phyloP scores from a whole-genome alignment of 37 sponge, comb jelly and placozoan genomes.

The Eunapius fragilis region DNA sequence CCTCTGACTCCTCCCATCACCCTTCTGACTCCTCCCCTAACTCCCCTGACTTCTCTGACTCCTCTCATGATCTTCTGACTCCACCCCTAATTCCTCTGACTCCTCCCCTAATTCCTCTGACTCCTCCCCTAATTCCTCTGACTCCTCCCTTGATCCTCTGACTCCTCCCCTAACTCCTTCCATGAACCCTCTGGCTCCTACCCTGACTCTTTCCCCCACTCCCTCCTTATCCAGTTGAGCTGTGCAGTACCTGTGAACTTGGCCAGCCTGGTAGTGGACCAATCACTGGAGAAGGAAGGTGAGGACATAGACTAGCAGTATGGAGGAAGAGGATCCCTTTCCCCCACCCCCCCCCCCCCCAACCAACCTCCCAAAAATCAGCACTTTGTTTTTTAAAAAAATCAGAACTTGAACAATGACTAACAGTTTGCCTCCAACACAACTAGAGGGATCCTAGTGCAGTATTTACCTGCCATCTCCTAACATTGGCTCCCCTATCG shows the following conservation, averaged over 20 bases:
- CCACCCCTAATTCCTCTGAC: neutral
- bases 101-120: neutral
- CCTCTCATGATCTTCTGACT: neutral
- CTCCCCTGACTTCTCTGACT: neutral
- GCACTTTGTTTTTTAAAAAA: too few species aligned
- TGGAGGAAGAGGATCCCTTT: neutral
- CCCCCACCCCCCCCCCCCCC: too few species aligned
- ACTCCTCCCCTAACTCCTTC: too few species aligned
- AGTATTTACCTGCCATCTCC: too few species aligned
- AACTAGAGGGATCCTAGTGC: too few species aligned
- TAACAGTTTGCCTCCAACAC: too few species aligned
- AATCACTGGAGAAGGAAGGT: slow-evolving; percentile 12
- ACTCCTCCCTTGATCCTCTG: too few species aligned
- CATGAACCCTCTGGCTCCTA: neutral
- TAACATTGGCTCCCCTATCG: too few species aligned
- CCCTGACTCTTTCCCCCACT: neutral
- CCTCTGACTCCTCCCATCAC: neutral
- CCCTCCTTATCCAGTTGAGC: neutral
- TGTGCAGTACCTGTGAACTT: slow-evolving; percentile 25
- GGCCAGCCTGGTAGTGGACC: neutral
- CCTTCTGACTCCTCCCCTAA: neutral
- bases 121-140: neutral
- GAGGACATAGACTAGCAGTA: slow-evolving; percentile 28
- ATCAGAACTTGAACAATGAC: too few species aligned
- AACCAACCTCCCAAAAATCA: too few species aligned